Conservation (phyloP, 2,888 invertebrate genomes). For the Helleia helle region DNA sequence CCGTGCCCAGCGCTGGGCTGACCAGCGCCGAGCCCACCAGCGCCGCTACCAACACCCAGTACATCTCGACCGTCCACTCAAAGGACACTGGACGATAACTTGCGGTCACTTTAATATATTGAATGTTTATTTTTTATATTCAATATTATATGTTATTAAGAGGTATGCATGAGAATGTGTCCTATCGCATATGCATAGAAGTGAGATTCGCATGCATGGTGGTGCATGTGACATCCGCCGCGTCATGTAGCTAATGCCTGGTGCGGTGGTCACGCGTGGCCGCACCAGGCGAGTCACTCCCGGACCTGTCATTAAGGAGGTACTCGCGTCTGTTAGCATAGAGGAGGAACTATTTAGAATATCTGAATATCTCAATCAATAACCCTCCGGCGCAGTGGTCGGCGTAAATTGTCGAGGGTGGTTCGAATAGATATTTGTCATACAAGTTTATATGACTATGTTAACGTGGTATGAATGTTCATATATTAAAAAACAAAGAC, state of each 20-base stretch:
- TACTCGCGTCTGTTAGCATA: background rate
- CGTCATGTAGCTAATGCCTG: conserved; percentile 4
- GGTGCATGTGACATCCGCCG: conserved; percentile 15
- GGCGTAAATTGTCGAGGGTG: no score
- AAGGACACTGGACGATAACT: conserved; percentile 12
- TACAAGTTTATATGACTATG: no score
- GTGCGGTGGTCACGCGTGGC: conserved; percentile 10
- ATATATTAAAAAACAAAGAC: no score
- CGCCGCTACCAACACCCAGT: conserved; percentile 22
- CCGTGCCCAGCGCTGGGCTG: conserved; percentile 33
- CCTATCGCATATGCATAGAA: conserved; percentile 1
- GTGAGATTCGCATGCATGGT: background rate
- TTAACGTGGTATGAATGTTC: no score
- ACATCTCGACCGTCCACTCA: conserved; percentile 11
- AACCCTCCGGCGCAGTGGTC: no score
- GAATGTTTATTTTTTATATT: conserved; percentile 23
- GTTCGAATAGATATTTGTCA: no score
- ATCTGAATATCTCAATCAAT: no score
- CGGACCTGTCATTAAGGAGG: background rate
- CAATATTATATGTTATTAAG: conserved; percentile 17
- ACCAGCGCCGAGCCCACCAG: conserved; percentile 12
- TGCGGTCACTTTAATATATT: conserved; percentile 32
- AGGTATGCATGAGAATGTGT: background rate
- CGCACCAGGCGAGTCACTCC: conserved; percentile 9
- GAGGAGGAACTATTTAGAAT: background rate